Evolutionary conservation across 2,888 invertebrate species (phyloP).

Genomic region (Nezara viridula): DNA sequence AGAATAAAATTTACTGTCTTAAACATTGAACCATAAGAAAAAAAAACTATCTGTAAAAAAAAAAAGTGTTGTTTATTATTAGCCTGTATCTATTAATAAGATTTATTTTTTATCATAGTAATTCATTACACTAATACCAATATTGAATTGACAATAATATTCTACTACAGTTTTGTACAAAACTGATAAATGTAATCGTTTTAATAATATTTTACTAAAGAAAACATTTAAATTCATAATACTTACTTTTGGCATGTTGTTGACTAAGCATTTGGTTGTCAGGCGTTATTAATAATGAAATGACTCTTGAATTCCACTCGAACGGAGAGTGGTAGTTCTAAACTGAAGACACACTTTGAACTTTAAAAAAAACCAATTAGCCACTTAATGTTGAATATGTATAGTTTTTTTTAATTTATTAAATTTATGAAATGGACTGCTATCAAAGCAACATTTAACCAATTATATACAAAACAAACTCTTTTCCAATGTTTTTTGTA

Average conservation of each 20-base stretch:
- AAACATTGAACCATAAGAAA: not conserved
- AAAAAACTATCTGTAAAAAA: not conserved
- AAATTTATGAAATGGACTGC: not conserved
- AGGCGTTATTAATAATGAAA: conserved; percentile 52
- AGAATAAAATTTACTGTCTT: not conserved
- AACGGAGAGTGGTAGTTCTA: conserved; percentile 56
- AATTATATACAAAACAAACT: conserved; percentile 11
- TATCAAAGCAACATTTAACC: conserved; percentile 11
- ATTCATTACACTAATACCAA: not conserved
- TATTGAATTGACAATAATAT: not conserved
- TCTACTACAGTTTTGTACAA: not conserved
- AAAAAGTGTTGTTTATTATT: not conserved
- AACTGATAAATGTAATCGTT: not conserved
- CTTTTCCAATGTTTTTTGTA: conserved; percentile 40
- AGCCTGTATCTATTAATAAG: not conserved
- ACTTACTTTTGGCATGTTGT: conserved; percentile 59
- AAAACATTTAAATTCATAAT: conserved; percentile 43
- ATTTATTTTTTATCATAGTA: not conserved
- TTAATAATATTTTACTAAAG: conserved; percentile 20
- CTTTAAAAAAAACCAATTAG: conserved; percentile 56
- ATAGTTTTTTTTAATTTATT: not conserved
- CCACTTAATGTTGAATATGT: conserved; percentile 38
- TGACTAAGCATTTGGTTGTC: conserved; percentile 50
- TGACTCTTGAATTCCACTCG: conserved; percentile 52
- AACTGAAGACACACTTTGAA: conserved; percentile 58